Evolutionary conservation across 1,140 invertebrate species (phyloP).

Genomic region (Drosophila repletoides): DNA sequence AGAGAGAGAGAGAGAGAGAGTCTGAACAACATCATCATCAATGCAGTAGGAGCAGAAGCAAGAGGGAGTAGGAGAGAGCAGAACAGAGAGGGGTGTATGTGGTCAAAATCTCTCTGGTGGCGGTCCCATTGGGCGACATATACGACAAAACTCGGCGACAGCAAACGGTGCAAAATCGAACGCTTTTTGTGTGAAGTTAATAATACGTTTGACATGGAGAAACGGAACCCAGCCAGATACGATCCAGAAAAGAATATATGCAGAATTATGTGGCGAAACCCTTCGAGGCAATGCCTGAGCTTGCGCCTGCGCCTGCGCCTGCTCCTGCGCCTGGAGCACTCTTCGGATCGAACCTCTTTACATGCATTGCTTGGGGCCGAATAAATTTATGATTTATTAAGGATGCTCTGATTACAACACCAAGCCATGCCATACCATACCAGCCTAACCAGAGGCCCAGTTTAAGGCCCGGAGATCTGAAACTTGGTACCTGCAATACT

Average conservation of each 20-base stretch:
- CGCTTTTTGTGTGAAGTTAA: conserved; percentile 82
- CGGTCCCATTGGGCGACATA: conserved; percentile 67
- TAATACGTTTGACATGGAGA: conserved; percentile 81
- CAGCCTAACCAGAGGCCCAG: background rate
- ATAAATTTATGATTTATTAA: conserved; percentile 83
- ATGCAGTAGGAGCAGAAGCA: too few relatives aligned
- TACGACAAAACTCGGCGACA: conserved; percentile 74
- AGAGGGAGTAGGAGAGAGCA: too few relatives aligned
- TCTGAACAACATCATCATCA: conserved; percentile 26
- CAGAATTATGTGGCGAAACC: conserved; percentile 68
- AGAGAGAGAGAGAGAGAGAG: background rate
- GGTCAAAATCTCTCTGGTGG: conserved; percentile 34
- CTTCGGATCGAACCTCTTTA: conserved; percentile 22
- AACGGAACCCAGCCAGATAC: background rate
- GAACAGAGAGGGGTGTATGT: background rate
- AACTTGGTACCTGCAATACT: background rate
- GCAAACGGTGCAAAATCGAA: conserved; percentile 82
- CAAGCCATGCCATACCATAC: conserved; percentile 25
- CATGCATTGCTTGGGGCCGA: conserved; percentile 35
- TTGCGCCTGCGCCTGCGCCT: background rate
- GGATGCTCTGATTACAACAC: conserved; percentile 82
- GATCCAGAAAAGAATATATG: conserved; percentile 56
- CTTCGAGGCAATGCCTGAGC: conserved; percentile 6
- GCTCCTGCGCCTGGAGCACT: background rate
- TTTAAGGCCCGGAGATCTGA: background rate